These are phyloP conservation scores for Hypomesus transpacificus DNA, from an alignment of 2,113 vertebrate species.

Conservation along the genomic window DNA sequence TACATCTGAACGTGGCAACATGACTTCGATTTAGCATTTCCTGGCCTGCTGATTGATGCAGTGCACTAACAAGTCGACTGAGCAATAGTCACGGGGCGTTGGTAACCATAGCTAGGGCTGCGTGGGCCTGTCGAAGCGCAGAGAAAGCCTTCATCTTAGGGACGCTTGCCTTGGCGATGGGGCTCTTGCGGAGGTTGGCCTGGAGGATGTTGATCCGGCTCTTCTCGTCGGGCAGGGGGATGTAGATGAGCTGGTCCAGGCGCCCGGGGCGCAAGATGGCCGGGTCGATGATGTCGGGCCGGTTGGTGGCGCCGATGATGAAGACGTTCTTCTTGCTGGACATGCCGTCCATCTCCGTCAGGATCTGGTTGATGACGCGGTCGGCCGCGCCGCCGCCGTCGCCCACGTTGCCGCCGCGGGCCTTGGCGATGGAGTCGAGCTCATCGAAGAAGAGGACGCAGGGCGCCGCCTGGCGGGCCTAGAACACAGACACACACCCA, in stretches of 20 bases:
- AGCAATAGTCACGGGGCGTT: too few species aligned
- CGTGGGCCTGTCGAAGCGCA: too few species aligned
- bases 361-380: conserved; percentile 87
- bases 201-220: conserved; percentile 95
- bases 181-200: conserved; percentile 96
- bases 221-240: conserved; percentile 96
- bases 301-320: conserved; percentile 87
- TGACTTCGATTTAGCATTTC: too few species aligned
- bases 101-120: too few species aligned
- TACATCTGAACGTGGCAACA: too few species aligned
- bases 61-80: too few species aligned
- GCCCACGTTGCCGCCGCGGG: conserved; percentile 83
- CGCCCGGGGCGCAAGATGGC: conserved; percentile 95
- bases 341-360: conserved; percentile 91
- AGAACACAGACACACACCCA: not conserved
- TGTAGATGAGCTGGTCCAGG: conserved; percentile 98
- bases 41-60: too few species aligned
- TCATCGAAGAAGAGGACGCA: conserved; percentile 89
- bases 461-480: conserved; percentile 87
- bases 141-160: too few species aligned
- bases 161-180: conserved; percentile 84
- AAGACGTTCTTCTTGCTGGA: conserved; percentile 90
- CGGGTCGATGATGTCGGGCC: conserved; percentile 97
- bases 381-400: conserved; percentile 86
- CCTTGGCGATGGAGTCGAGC: conserved; percentile 88